A percentile compares a stretch with the other conserved stretches of the same genome.
Evolutionary conservation across 2,113 vertebrate genomes (phyloP).

Genomic region (Rattus norvegicus): DNA sequence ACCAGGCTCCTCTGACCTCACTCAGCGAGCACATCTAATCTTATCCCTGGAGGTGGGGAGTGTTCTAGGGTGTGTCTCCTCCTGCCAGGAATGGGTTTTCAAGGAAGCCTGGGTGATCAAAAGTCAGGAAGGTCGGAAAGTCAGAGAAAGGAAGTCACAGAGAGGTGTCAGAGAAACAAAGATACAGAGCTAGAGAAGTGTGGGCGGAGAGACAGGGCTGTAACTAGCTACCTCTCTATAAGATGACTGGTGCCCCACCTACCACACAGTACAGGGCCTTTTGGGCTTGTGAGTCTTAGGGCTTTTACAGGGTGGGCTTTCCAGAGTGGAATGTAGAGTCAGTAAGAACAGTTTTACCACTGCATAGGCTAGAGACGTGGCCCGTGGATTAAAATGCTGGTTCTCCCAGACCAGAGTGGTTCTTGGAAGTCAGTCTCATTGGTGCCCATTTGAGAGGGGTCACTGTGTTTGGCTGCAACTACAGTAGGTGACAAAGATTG

Average conservation of each 20-base stretch:
- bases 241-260: background rate
- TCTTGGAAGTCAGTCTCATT: background rate
- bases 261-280: background rate
- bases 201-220: background rate
- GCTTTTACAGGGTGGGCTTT: background rate
- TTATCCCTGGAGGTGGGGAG: background rate
- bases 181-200: background rate
- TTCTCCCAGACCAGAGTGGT: background rate
- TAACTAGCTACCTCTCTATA: background rate
- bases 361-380: background rate
- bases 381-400: background rate
- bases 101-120: background rate
- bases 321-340: background rate
- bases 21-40: background rate
- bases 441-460: background rate
- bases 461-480: background rate
- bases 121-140: background rate
- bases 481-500: background rate
- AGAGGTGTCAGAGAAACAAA: background rate
- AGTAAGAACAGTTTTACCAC: background rate
- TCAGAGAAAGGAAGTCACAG: background rate
- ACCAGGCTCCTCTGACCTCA: background rate
- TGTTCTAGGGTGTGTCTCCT: background rate
- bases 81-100: background rate
- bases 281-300: background rate